Base-by-base conservation (phyloP, 2,797 vertebrate species). In the Eidolon dupreanum region DNA sequence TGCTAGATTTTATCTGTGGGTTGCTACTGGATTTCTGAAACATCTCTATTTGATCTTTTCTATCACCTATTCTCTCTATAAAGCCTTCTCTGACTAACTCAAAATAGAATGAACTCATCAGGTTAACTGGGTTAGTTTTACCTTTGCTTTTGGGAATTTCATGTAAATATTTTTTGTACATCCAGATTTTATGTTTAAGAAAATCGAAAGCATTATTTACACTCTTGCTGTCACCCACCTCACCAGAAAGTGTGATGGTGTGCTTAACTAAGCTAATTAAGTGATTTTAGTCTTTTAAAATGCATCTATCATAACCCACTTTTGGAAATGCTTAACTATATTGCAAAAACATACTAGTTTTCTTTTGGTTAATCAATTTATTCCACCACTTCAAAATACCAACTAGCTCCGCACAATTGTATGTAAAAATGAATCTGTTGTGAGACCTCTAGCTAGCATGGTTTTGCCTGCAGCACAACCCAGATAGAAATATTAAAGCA, bases 201-300 rank as follows among this genome's bases (percentile, higher is more conserved):
- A 82, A 88, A 20, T 11, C 5, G 71, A 63, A 91, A 78, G 0
- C 19, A 53, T 90, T 71, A 57, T 1, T 84, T 87, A 93, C 3
- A 19, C 38, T 77, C 77, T 55, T 51, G 4, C 55, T 49, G 22
- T 88, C 49, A 75, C 36, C 22, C 15, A 49, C 26, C 41, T 49
- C 65, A 93, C 26, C 53, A 90, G 24, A 31, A 87, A 86, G 41
- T 88, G 11, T 20, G 85, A 61, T 26, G 79, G 15, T 51, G 16
- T 8, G 3, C 13, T 95, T 79, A 83, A 75, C 85, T 95, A 90
- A 94, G 74, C 70, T 87, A 93, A 95, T 93, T 89, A 95, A 91
- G 41, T 91, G 9, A 41, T 77, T 87, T 73, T 81, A 73, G 36
- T 96, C 17, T 12, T 65, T 86, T 87, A 61, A 94, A 96, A 81